A percentile compares a stretch with the other conserved stretches of the same genome.
Conservation (phyloP, 2,888 invertebrate species). For the Caenorhabditis wallacei region DNA sequence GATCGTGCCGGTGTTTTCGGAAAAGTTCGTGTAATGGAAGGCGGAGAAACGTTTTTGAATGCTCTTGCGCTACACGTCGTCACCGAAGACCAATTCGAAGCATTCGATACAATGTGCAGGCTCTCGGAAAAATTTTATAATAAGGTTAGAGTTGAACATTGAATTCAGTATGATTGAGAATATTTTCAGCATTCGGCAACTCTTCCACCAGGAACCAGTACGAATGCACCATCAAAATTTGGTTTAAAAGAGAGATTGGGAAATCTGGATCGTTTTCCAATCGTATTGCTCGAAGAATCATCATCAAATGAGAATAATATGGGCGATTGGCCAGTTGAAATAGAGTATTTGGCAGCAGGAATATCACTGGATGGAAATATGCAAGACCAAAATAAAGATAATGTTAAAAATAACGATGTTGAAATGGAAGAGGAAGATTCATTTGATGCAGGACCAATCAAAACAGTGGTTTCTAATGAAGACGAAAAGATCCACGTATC, state of each 20-base stretch:
- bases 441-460: conserved; percentile 28
- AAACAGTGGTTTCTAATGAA: neutral
- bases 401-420: neutral
- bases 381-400: neutral
- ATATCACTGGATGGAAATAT: neutral
- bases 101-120: neutral
- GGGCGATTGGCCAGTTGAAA: conserved; percentile 22
- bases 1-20: conserved; percentile 34
- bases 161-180: neutral
- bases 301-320: conserved; percentile 23
- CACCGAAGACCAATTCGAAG: neutral
- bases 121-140: conserved; percentile 13
- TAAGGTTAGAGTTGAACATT: neutral
- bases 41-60: conserved; percentile 39
- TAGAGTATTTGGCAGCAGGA: conserved; percentile 27
- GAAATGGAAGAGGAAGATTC: conserved; percentile 32
- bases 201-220: conserved; percentile 3
- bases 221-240: neutral
- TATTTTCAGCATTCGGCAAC: conserved; percentile 27
- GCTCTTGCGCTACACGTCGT: conserved; percentile 29
- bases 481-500: too few relatives aligned
- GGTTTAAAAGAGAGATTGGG: conserved; percentile 15
- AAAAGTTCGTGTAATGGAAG: conserved; percentile 30
- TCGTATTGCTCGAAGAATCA: conserved; percentile 52
- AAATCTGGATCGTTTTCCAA: conserved; percentile 48